These are phyloP conservation scores for Ammodytes dubius DNA, from an alignment of 2,113 vertebrate genomes.

Conservation along the genomic window DNA sequence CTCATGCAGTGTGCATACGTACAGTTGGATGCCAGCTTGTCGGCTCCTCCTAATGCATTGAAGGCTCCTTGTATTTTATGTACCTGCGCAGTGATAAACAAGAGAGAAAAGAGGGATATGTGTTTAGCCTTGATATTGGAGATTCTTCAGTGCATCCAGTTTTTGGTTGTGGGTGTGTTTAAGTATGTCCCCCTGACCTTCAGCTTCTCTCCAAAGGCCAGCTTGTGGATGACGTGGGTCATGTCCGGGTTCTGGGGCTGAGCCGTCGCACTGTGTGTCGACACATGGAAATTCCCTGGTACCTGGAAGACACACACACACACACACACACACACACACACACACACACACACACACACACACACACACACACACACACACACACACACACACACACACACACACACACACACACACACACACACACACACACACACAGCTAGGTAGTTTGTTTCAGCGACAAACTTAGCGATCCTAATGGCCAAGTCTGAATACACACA, in stretches of 20 bases:
- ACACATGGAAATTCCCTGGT: constrained; percentile 98
- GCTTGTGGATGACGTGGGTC: constrained; percentile 96
- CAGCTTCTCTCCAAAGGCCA: constrained; percentile 95
- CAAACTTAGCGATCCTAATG: constrained; percentile 57
- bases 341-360: constrained; percentile 25
- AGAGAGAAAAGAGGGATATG: background rate
- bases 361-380: constrained; percentile 1
- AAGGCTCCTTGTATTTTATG: constrained; percentile 95
- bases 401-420: constrained; percentile 19
- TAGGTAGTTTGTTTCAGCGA: constrained; percentile 8
- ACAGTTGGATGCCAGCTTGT: constrained; percentile 95
- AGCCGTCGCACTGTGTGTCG: constrained; percentile 97
- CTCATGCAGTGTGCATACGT: constrained; percentile 75
- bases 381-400: constrained; percentile 12
- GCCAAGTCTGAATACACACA: background rate
- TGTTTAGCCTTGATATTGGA: background rate
- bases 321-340: constrained; percentile 10
- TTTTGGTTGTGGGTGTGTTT: background rate
- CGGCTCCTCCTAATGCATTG: constrained; percentile 94
- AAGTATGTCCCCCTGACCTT: constrained; percentile 82
- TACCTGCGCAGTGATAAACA: constrained; percentile 83
- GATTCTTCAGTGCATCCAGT: background rate
- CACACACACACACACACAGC: background rate
- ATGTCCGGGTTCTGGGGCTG: constrained; percentile 98
- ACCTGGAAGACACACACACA: constrained; percentile 84